Base-by-base conservation (phyloP, 2,113 vertebrate species). In the Xyrauchen texanus region DNA sequence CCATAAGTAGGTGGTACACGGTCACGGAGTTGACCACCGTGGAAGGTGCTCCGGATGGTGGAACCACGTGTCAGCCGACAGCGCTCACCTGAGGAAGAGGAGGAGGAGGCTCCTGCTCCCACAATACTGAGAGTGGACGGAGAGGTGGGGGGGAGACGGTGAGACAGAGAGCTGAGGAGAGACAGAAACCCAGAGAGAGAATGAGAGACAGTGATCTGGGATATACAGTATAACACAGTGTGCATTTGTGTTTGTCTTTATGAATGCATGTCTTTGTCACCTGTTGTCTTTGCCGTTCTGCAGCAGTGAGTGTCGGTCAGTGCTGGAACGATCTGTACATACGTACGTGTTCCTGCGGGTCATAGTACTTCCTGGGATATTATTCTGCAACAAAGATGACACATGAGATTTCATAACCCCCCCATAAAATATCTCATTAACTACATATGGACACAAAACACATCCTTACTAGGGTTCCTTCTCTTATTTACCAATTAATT, bases 261-360 rank as follows among this genome's bases (percentile, higher is more conserved):
- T 44, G 7, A 66, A 42, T 62, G 44, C 4, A n/a, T 57, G 61
- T 58, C 21, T 57, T 5, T 4, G 11, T 73, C 16, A 96, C 96
- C 95, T 96, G 93, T 95, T 96, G 84, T 97, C 96, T 86, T 96
- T 97, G 87, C 95, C 95, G 0, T 96, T 97, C 86, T 95, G 94
- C 88, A 97, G 92, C 11, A 97, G 90, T 2, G 95, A 93, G 0
- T 95, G 95, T 61, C 96, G 90, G 76, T 97, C 96, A 0, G 92
- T 76, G 12, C 93, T 95, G 0, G 95, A 89, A 58, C 95, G 93
- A 80, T 97, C 96, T 0, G 96, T 96, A 89, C 96, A 97, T 42
- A 97, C 96, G 0, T 97, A 97, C 0, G 96, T 97, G 79, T 97
- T 97, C 65, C 96, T 90, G 73, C 96, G 94, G 9, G 94, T 94